Evolutionary conservation across 2,888 invertebrate species (phyloP).

Genomic region (Xylocampa areola): DNA sequence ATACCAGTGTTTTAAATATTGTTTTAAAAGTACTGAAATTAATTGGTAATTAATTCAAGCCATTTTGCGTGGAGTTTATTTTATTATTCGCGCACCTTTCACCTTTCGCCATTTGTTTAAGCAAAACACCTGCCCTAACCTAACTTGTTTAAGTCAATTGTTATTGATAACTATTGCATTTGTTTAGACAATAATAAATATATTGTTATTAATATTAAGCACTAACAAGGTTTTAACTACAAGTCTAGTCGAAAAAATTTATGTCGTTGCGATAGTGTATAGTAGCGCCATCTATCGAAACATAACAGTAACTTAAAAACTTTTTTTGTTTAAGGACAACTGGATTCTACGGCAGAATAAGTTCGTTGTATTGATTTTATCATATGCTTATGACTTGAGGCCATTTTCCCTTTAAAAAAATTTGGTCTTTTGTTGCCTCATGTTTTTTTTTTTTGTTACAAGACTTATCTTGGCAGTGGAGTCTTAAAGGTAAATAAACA

Average conservation of each 20-base stretch:
- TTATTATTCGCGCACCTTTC: slow-evolving; percentile 31
- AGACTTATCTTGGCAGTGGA: too few species aligned
- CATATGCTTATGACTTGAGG: too few species aligned
- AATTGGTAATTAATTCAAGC: slow-evolving; percentile 45
- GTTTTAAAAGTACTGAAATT: slow-evolving; percentile 25
- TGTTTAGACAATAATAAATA: slow-evolving; percentile 26
- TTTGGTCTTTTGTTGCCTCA: too few species aligned
- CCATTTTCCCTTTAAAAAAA: too few species aligned
- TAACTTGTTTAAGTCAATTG: slow-evolving; percentile 27
- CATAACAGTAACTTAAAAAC: too few species aligned
- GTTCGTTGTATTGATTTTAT: too few species aligned
- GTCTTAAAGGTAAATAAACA: too few species aligned
- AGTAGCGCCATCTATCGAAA: slow-evolving; percentile 37
- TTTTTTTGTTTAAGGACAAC: too few species aligned
- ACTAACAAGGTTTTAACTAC: too few species aligned
- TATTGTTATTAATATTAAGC: background rate
- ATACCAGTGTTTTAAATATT: background rate
- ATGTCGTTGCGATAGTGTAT: background rate
- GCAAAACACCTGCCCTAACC: slow-evolving; percentile 42
- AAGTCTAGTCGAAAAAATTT: background rate
- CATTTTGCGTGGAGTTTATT: slow-evolving; percentile 33
- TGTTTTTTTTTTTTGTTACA: too few species aligned
- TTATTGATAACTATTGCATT: slow-evolving; percentile 31
- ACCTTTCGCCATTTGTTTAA: slow-evolving; percentile 45
- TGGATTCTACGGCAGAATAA: too few species aligned